Evolutionary conservation across 2,113 vertebrate genomes (phyloP).

Genomic region (Macrotus californicus): DNA sequence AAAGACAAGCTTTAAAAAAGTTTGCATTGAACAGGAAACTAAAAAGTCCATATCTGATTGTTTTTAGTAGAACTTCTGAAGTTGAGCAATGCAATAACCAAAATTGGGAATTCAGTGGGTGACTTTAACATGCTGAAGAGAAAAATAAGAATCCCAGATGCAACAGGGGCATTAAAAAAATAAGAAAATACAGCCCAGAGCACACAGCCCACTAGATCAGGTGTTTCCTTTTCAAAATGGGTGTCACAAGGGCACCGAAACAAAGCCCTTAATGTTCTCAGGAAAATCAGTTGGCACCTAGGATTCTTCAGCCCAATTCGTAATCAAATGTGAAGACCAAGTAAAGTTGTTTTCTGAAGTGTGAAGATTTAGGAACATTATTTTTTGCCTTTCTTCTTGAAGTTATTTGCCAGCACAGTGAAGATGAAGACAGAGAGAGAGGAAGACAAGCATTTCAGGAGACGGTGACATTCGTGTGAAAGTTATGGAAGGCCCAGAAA

Average conservation of each 20-base stretch:
- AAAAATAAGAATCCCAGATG: not conserved
- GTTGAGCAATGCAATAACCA: not conserved
- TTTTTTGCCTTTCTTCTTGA: not conserved
- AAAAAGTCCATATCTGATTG: not conserved
- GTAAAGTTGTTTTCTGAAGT: not conserved
- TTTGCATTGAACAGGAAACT: not conserved
- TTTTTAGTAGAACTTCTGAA: not conserved
- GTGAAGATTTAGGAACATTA: not conserved
- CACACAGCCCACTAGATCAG: too few relatives aligned
- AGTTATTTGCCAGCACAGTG: not conserved
- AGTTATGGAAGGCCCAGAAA: not conserved
- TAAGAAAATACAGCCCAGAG: not conserved
- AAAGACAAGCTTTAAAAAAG: constrained; percentile 22
- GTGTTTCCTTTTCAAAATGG: not conserved
- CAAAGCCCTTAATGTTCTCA: not conserved
- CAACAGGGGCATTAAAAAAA: not conserved
- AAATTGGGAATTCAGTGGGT: not conserved
- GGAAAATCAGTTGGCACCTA: not conserved
- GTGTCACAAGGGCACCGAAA: not conserved
- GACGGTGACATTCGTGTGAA: not conserved
- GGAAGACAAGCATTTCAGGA: not conserved
- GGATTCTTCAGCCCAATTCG: not conserved
- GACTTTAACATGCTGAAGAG: not conserved
- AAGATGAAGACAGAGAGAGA: not conserved
- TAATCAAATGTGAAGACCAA: not conserved